Base-by-base conservation (phyloP, 2,797 vertebrate species). In the Eurystomus glaucurus region DNA sequence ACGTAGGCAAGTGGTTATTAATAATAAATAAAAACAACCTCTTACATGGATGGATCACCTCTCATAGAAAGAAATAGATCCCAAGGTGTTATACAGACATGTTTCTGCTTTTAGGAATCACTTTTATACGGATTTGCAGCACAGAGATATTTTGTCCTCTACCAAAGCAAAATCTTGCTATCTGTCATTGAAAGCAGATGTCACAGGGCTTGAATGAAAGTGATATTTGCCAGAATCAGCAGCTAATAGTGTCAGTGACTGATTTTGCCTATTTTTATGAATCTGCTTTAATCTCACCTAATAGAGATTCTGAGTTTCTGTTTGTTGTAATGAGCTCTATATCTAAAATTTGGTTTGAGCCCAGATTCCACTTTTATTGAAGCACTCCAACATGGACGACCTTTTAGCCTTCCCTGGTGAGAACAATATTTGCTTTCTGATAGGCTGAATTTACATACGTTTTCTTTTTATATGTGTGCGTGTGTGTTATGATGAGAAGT, bases 371-470 rank as follows among this genome's bases (percentile, higher is more conserved):
- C 71, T 87, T 94, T 65, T 76, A 77, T 55, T 89, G 85, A 89
- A 88, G 45, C 76, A 55, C 87, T 95, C 88, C 48, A 71, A 57
- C 83, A 97, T 37, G 71, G 94, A 95, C 93, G 97, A 95, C 97
- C 96, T 98, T 96, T 97, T 79, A 96, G 85, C 85, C 85, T 93
- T 93, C 87, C 80, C 85, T 7, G 20, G 75, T 60, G 81, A 86
- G 92, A 93, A 89, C 93, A 98, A 98, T 98, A 98, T 98, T 98
- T 98, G 97, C 97, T 98, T 98, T 98, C 98, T 98, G 95, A 98
- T 97, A 97, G 96, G 97, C 97, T 97, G 97, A 88, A 98, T 98
- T 97, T 96, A 97, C 96, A 97, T 96, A 94, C 93, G 95, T 97
- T 97, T 98, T 93, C 76, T 79, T 90, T 72, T 79, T 45, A 19